Conservation (phyloP, 2,113 vertebrate genomes). For the rat (Rattus norvegicus) region DNA sequence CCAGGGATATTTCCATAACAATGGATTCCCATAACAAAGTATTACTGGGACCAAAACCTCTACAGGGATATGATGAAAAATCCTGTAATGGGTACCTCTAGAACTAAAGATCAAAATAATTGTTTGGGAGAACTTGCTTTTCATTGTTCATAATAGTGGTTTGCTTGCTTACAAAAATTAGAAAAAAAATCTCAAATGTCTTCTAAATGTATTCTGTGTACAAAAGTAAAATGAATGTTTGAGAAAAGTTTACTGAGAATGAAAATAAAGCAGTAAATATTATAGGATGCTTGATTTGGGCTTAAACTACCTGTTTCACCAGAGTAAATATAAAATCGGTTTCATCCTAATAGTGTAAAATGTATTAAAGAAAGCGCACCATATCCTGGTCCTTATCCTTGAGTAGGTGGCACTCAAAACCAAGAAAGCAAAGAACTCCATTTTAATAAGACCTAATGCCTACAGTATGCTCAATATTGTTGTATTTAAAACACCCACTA, state of each 20-base stretch:
- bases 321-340: slow-evolving; percentile 33
- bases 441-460: not conserved
- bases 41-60: not conserved
- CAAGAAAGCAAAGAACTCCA: slow-evolving; percentile 56
- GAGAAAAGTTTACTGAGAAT: not conserved
- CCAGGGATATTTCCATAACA: not conserved
- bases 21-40: not conserved
- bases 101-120: not conserved
- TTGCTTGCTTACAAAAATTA: not conserved
- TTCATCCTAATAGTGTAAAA: not conserved
- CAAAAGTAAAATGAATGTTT: slow-evolving; percentile 14
- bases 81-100: not conserved
- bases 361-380: slow-evolving; percentile 7
- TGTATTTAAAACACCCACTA: slow-evolving; percentile 8
- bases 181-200: not conserved
- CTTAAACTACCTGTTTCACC: not conserved
- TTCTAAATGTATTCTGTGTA: slow-evolving; percentile 11
- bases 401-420: slow-evolving; percentile 74
- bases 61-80: not conserved
- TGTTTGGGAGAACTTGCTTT: not conserved
- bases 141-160: not conserved
- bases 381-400: slow-evolving; percentile 18
- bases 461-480: not conserved
- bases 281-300: not conserved
- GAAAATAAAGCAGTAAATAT: not conserved